phyloP scores from a whole-genome alignment of 2,888 invertebrate genomes.

The Hedychridium roseum region DNA sequence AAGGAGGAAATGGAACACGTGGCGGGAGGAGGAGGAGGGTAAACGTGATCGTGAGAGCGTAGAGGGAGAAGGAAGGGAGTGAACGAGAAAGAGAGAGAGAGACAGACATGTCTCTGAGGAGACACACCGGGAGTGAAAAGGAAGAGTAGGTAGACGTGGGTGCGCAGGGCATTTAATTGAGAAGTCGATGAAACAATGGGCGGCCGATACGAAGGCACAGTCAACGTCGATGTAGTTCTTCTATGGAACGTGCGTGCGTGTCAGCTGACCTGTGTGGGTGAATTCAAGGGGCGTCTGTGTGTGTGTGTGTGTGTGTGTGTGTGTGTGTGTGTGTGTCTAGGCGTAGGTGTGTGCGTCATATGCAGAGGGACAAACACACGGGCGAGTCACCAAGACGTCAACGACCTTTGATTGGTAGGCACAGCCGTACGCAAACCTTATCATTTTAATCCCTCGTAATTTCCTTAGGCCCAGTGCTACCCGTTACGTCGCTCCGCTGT shows the following conservation, averaged over 20 bases:
- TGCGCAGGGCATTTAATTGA: constrained; percentile 50
- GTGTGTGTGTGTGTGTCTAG: constrained; percentile 19
- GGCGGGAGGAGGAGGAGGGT: constrained; percentile 19
- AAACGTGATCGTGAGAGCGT: constrained; percentile 1
- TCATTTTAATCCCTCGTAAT: constrained; percentile 48
- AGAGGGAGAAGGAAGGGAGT: background rate
- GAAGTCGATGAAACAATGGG: constrained; percentile 41
- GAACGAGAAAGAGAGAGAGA: constrained; percentile 2
- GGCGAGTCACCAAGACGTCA: constrained; percentile 43
- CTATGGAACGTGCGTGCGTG: background rate
- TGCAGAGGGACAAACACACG: too few species aligned
- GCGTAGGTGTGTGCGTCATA: constrained; percentile 23
- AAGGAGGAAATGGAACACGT: background rate
- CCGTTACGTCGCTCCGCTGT: constrained; percentile 25
- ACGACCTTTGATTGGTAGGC: constrained; percentile 46
- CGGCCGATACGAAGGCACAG: constrained; percentile 21
- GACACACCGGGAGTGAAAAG: constrained; percentile 1
- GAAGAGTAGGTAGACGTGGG: constrained; percentile 21
- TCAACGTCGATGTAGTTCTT: background rate
- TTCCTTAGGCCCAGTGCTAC: constrained; percentile 30
- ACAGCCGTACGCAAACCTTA: constrained; percentile 36
- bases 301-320: constrained; percentile 23
- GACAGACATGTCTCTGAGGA: too few species aligned
- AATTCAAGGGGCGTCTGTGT: background rate
- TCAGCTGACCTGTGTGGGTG: too few species aligned